These are phyloP conservation scores for Macaria notata DNA, from an alignment of 2,888 invertebrate genomes.

Conservation along the genomic window DNA sequence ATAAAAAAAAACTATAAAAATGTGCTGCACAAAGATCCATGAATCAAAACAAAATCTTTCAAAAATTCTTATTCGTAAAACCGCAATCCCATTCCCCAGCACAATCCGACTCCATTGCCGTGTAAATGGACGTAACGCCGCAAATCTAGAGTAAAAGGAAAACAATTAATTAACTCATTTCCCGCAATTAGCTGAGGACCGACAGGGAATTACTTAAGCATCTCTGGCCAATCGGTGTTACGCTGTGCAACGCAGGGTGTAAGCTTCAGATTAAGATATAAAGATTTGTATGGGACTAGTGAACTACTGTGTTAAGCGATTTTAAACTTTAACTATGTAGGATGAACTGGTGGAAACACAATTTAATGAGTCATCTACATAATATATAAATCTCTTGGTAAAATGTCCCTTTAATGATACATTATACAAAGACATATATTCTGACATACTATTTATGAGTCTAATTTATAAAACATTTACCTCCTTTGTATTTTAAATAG, in stretches of 20 bases:
- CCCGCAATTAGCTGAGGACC: conserved; percentile 71
- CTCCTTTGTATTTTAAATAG: too few species aligned
- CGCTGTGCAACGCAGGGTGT: conserved; percentile 33
- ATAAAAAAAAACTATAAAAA: too few species aligned
- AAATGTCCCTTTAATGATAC: too few species aligned
- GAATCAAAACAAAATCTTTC: conserved; percentile 46
- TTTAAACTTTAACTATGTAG: too few species aligned
- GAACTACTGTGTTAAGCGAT: neutral
- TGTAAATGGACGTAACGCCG: conserved; percentile 39
- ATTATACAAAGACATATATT: too few species aligned
- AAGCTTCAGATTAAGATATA: conserved; percentile 2
- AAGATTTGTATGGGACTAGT: neutral
- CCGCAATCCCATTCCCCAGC: conserved; percentile 16
- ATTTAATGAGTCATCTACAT: too few species aligned
- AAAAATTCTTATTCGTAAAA: conserved; percentile 7
- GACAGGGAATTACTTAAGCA: conserved; percentile 70
- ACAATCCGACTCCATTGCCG: conserved; percentile 23
- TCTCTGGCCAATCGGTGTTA: conserved; percentile 59
- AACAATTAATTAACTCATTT: conserved; percentile 76
- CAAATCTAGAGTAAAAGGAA: conserved; percentile 68
- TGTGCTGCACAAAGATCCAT: too few species aligned
- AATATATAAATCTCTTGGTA: too few species aligned
- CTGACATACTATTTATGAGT: too few species aligned
- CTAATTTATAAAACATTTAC: too few species aligned
- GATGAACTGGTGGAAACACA: too few species aligned